Percentiles rank a stretch among this genome's conserved stretches.
These are phyloP conservation scores for Podargus strigoides DNA, from an alignment of 2,797 vertebrate species.

Conservation along the genomic window DNA sequence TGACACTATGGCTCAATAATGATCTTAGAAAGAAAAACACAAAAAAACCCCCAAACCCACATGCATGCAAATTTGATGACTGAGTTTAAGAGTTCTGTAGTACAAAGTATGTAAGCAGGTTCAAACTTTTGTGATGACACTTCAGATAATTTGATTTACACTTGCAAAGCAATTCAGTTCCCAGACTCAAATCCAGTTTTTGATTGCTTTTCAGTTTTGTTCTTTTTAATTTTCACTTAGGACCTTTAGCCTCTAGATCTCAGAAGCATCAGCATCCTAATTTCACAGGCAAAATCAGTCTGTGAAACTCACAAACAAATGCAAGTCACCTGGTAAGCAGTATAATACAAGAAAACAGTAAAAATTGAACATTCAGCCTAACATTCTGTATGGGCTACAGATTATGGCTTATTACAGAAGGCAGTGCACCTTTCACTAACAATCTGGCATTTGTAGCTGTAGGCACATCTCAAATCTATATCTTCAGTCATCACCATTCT, in stretches of 20 bases:
- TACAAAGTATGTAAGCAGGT: not conserved
- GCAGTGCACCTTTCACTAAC: not conserved
- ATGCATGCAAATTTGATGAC: not conserved
- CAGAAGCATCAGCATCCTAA: not conserved
- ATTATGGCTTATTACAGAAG: not conserved
- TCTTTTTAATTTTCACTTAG: not conserved
- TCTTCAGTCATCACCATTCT: not conserved
- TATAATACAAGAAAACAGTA: not conserved
- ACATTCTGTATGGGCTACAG: not conserved
- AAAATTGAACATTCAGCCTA: not conserved
- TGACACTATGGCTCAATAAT: not conserved
- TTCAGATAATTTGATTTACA: not conserved
- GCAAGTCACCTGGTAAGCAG: not conserved
- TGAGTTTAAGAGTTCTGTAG: not conserved
- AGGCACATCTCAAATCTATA: not conserved
- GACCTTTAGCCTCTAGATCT: not conserved
- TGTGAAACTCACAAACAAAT: not conserved
- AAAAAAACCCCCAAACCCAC: rapidly evolving
- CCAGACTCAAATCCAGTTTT: not conserved
- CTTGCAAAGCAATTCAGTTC: not conserved
- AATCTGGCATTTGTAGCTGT: not conserved
- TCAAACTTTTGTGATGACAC: not conserved
- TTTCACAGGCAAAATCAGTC: not conserved
- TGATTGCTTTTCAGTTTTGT: not conserved
- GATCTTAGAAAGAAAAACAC: not conserved